Evolutionary conservation across 2,888 invertebrate species (phyloP), one percentile per base, ranked within the genome.

Genomic region (Acronicta psi): DNA sequence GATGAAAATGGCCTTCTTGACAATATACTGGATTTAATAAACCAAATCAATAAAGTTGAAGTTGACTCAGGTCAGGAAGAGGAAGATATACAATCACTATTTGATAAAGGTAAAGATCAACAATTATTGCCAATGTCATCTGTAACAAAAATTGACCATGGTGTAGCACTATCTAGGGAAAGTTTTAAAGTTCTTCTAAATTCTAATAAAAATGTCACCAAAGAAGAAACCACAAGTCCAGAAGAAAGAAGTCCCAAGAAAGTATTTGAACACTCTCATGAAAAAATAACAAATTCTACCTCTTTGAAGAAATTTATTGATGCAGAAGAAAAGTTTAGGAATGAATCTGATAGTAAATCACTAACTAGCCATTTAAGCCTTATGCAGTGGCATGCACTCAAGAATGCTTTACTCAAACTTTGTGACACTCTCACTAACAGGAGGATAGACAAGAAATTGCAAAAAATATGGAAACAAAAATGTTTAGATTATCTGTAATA

Each of bases 331-430:
- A 61, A 50, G 5, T 87, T 81, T 31, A 88, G 91, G 80, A 90
- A 81, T 83, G 79, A 85, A 59, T 69, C 79, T n/a, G 81, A 81
- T 54, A 60, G 69, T 1, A 69, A 79, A 43, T 88, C 93, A 16
- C 72, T 93, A 34, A 91, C 94, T 23, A 81, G 63, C 10, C 90
- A 94, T 68, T 82, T 95, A 36, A 94, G 94, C 67, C 94, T 95
- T 53, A 92, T 95, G 88, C 95, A 94, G 62, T 95, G 95, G 95
- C 94, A 94, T 75, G 87, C 93, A 44, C 79, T 95, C 13, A 94
- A 89, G 81, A 90, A 81, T 20, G 82, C 86, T 37, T 65, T 94
- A 14, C 62, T 81, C 3, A 90, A 88, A 76, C 75, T 92, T 11
- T 78, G 82, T 55, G 73, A 85, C 8, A 65, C 75, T 8, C 61